Conservation (phyloP, 2,113 vertebrate genomes). For the Progne subis region DNA sequence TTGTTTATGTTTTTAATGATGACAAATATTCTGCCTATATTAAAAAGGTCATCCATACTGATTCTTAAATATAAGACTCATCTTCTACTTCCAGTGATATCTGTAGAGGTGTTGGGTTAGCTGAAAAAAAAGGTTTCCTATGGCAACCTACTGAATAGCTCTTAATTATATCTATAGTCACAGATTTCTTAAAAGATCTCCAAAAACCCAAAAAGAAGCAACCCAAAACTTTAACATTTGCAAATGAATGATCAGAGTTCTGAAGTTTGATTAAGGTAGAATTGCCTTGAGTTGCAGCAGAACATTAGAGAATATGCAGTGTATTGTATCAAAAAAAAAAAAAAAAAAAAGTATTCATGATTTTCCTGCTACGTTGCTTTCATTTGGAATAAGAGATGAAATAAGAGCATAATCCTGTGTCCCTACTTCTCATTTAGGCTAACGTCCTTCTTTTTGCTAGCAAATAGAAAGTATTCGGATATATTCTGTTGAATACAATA, state of each 20-base stretch:
- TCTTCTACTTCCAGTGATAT: neutral
- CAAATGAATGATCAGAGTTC: constrained; percentile 38
- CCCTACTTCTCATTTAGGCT: neutral
- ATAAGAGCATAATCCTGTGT: neutral
- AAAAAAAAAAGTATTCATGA: neutral
- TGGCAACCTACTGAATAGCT: constrained; percentile 17
- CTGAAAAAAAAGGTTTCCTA: neutral
- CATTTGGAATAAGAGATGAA: neutral
- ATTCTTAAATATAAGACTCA: neutral
- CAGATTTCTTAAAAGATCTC: neutral
- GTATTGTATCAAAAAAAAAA: neutral
- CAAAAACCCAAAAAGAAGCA: neutral
- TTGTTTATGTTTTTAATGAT: neutral
- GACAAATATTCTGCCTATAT: neutral
- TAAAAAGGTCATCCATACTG: neutral
- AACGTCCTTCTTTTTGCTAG: constrained; percentile 7
- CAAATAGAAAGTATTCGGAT: constrained; percentile 21
- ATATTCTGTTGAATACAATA: constrained; percentile 11
- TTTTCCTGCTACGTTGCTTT: neutral
- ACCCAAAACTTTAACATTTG: neutral
- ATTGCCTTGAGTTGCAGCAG: neutral
- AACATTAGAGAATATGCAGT: neutral
- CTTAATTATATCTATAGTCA: constrained; percentile 31
- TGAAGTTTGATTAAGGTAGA: constrained; percentile 13
- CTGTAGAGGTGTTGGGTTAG: neutral